Conservation (phyloP, 2,113 vertebrate genomes). For the Sinosuthora webbiana region DNA sequence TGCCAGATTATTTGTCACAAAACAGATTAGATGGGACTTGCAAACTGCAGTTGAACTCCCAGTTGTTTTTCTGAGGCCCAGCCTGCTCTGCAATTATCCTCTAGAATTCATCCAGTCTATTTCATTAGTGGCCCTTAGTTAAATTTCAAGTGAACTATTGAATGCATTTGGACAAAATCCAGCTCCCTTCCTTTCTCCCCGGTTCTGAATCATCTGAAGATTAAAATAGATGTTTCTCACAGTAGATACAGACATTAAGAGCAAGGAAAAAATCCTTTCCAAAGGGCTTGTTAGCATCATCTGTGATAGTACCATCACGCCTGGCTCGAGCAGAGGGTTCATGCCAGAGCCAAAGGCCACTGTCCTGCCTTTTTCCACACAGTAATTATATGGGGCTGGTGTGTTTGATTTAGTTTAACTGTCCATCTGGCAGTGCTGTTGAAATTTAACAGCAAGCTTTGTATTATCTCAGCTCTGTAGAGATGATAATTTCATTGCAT, state of each 20-base stretch:
- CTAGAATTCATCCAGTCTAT: background rate
- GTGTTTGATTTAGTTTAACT: constrained; percentile 16
- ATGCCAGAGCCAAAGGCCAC: background rate
- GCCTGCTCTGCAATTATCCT: constrained; percentile 1
- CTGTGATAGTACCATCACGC: background rate
- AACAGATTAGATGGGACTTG: background rate
- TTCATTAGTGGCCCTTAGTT: constrained; percentile 37
- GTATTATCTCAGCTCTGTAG: background rate
- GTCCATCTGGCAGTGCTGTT: constrained; percentile 18
- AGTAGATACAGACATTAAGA: background rate
- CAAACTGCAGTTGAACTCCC: background rate
- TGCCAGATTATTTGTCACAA: background rate
- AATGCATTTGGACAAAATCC: constrained; percentile 36
- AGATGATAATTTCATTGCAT: background rate
- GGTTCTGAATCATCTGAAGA: constrained; percentile 31
- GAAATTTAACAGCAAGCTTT: constrained; percentile 42
- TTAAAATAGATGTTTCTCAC: constrained; percentile 29
- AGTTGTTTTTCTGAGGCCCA: background rate
- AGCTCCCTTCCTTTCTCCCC: background rate
- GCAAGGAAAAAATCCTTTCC: background rate
- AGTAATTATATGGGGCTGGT: background rate
- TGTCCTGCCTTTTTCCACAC: background rate
- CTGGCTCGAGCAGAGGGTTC: background rate
- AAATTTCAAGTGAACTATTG: constrained; percentile 13
- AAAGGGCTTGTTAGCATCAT: constrained; percentile 3